Evolutionary conservation across 1,140 invertebrate genomes (phyloP).

Genomic region (Papilio aristodemus): DNA sequence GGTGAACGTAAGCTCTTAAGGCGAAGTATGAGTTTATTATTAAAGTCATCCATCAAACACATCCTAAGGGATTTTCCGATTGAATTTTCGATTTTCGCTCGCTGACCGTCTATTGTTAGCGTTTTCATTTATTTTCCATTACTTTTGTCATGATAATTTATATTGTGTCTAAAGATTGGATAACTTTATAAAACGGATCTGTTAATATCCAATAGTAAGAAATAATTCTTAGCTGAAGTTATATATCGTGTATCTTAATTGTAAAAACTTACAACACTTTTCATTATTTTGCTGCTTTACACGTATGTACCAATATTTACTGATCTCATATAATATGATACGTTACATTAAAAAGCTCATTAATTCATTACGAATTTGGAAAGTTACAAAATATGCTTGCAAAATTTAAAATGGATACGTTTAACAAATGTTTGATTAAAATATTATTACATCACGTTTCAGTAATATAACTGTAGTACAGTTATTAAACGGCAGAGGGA

Average conservation of each 20-base stretch:
- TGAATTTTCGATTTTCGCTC: conserved; percentile 22
- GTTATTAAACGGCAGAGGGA: background rate
- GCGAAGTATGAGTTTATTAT: conserved; percentile 28
- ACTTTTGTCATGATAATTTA: conserved; percentile 31
- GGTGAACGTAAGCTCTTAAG: conserved; percentile 21
- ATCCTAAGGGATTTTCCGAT: conserved; percentile 29
- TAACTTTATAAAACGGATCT: background rate
- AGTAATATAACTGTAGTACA: background rate
- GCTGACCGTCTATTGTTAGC: conserved; percentile 30
- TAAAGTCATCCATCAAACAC: conserved; percentile 32
- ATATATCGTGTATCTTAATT: too few relatives aligned
- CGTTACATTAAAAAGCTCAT: too few relatives aligned
- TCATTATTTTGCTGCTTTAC: too few relatives aligned
- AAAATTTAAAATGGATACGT: too few relatives aligned
- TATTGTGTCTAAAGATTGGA: background rate
- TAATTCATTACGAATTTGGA: too few relatives aligned
- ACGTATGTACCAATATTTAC: too few relatives aligned
- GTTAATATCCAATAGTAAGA: background rate
- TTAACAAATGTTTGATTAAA: too few relatives aligned
- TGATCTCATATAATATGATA: too few relatives aligned
- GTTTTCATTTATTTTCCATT: conserved; percentile 33
- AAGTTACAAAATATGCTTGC: too few relatives aligned
- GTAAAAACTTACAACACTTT: too few relatives aligned
- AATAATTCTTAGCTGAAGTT: background rate
- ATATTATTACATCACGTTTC: too few relatives aligned